These are phyloP conservation scores for Ophion obscuratus DNA, from an alignment of 2,888 invertebrate species.

Conservation along the genomic window DNA sequence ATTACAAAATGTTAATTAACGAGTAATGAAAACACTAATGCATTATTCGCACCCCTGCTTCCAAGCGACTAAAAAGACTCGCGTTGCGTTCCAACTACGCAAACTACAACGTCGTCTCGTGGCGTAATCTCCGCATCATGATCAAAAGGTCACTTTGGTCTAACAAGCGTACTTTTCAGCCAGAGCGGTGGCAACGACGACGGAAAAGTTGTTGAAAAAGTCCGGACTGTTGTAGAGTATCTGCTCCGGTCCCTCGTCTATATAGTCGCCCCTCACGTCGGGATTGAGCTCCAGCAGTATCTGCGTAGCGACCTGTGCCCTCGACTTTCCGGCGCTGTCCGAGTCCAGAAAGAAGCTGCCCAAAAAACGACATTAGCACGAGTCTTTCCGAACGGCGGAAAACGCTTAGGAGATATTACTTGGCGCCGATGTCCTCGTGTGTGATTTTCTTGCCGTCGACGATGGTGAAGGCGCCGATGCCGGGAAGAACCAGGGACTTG, in stretches of 20 bases:
- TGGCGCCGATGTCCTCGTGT: constrained; percentile 96
- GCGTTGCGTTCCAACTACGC: no score
- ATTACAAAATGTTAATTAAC: no score
- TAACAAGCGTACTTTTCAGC: constrained; percentile 87
- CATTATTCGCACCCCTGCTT: no score
- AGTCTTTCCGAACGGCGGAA: neutral
- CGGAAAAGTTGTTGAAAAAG: constrained; percentile 88
- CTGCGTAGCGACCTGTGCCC: constrained; percentile 93
- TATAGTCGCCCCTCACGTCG: constrained; percentile 96
- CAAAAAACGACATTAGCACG: neutral
- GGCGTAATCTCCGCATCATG: no score
- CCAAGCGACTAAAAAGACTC: no score
- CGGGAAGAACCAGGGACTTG: constrained; percentile 97
- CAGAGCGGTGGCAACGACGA: constrained; percentile 93
- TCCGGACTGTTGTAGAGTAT: constrained; percentile 85
- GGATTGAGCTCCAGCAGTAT: constrained; percentile 95
- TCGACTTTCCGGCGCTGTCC: constrained; percentile 92
- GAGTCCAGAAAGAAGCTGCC: constrained; percentile 94
- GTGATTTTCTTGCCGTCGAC: constrained; percentile 95
- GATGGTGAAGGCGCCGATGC: constrained; percentile 96
- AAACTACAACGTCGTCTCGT: no score
- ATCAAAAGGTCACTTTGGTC: no score
- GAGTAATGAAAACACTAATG: no score
- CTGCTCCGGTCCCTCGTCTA: constrained; percentile 95
- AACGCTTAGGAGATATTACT: constrained; percentile 86